phyloP scores from a whole-genome alignment of 2,888 invertebrate species.

The Limenitis arthemis region DNA sequence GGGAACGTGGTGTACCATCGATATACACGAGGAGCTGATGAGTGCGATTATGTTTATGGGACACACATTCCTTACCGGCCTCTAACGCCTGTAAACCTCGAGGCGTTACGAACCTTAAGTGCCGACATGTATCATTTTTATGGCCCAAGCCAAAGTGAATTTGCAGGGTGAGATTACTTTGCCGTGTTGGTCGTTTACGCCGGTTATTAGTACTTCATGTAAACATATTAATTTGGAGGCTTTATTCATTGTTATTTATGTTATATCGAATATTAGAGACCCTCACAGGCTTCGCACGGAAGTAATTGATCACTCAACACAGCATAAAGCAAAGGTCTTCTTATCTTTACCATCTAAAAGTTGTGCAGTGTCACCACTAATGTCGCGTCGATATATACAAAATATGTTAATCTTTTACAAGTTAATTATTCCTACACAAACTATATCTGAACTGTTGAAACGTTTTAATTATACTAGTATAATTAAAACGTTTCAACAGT shows the following conservation, averaged over 20 bases:
- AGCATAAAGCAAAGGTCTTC: no score
- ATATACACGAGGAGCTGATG: constrained; percentile 53
- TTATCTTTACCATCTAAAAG: no score
- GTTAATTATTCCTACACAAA: no score
- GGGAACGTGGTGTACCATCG: constrained; percentile 39
- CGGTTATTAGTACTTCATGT: constrained; percentile 8
- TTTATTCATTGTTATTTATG: neutral
- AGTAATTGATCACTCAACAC: no score
- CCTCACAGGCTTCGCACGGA: no score
- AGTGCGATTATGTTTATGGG: constrained; percentile 59
- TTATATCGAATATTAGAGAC: neutral
- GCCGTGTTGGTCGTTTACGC: constrained; percentile 58
- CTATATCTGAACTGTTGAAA: neutral
- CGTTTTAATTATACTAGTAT: constrained; percentile 1
- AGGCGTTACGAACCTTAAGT: constrained; percentile 48
- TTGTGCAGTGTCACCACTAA: no score
- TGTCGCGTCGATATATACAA: no score
- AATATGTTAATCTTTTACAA: no score
- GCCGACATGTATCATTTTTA: constrained; percentile 64
- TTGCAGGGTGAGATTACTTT: constrained; percentile 60
- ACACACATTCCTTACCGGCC: constrained; percentile 26
- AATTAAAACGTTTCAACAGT: neutral
- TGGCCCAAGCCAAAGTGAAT: constrained; percentile 62
- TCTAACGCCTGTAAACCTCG: constrained; percentile 44
- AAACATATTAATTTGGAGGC: neutral